Percentiles rank a stretch among this genome's conserved stretches.
Evolutionary conservation across 2,888 invertebrate species (phyloP).

Genomic region (Tiliacea citrago): DNA sequence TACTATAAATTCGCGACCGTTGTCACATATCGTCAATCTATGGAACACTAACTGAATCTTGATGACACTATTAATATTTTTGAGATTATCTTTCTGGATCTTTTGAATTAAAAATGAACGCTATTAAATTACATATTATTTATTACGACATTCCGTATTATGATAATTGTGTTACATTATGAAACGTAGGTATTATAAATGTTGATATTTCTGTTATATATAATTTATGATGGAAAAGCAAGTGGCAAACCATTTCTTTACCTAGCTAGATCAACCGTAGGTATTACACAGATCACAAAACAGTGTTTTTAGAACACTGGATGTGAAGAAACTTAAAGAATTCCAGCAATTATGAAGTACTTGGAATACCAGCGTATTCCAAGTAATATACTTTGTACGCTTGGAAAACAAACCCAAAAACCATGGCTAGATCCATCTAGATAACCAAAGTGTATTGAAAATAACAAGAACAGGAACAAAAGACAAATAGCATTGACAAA

Average conservation of each 20-base stretch:
- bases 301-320: not conserved
- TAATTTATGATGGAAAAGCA: not conserved
- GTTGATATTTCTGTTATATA: not conserved
- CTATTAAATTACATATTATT: not conserved
- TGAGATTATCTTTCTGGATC: not conserved
- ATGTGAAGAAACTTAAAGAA: not conserved
- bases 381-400: no score
- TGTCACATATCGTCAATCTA: conserved; percentile 46
- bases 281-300: not conserved
- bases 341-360: not conserved
- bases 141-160: not conserved
- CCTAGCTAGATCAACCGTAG: no score
- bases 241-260: not conserved
- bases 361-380: not conserved
- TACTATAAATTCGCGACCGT: conserved; percentile 38
- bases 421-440: conserved; percentile 8
- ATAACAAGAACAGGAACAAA: conserved; percentile 25
- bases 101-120: not conserved
- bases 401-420: not conserved
- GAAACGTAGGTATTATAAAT: not conserved
- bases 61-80: conserved; percentile 29
- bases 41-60: conserved; percentile 51
- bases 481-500: conserved; percentile 24
- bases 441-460: conserved; percentile 1
- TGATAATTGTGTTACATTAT: not conserved